Conservation (phyloP, 92 coral and sea anemone genomes). For the Epizoanthus rinbou region DNA sequence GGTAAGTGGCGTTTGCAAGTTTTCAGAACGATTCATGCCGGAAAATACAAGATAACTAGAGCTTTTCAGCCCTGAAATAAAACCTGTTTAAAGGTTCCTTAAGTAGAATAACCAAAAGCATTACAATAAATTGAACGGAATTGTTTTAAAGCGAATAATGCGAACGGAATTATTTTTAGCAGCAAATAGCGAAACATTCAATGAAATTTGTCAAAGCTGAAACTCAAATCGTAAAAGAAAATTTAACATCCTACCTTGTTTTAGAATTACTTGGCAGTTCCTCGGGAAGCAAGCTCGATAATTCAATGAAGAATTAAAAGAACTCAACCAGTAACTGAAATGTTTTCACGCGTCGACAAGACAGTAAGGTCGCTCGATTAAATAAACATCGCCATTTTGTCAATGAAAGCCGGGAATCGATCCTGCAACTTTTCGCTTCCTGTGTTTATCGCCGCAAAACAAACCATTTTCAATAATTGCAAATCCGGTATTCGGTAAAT, state of each 20-base stretch:
- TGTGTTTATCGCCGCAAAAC: constrained; percentile 17
- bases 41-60: constrained; percentile 14
- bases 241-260: constrained; percentile 23
- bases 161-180: constrained; percentile 27
- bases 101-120: constrained; percentile 22
- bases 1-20: constrained; percentile 32
- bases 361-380: constrained; percentile 27
- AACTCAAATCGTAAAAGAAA: constrained; percentile 24
- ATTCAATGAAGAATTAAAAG: constrained; percentile 20
- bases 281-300: constrained; percentile 29
- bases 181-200: constrained; percentile 29
- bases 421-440: constrained; percentile 29
- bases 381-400: constrained; percentile 36
- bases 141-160: constrained; percentile 30
- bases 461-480: neutral
- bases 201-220: constrained; percentile 36
- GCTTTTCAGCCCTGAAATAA: constrained; percentile 35
- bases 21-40: constrained; percentile 29
- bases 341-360: constrained; percentile 25
- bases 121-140: constrained; percentile 32
- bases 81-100: constrained; percentile 23
- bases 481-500: constrained; percentile 44
- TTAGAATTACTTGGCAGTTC: constrained; percentile 28
- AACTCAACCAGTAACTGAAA: constrained; percentile 24
- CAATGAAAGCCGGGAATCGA: constrained; percentile 32